Conservation (phyloP, 2,888 invertebrate genomes). For the Podabrus alpinus region DNA sequence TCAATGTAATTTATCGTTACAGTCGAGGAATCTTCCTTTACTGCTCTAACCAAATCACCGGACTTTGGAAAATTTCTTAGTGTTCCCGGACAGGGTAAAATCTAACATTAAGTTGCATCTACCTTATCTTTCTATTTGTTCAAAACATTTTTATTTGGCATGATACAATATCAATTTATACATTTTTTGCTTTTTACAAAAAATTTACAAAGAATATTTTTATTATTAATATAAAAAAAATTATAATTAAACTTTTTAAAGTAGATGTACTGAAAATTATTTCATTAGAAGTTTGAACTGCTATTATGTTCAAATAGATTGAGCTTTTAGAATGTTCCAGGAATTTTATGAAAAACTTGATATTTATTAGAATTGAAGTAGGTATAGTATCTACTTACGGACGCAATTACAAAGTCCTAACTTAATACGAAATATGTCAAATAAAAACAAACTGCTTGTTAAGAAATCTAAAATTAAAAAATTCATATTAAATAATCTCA, state of each 20-base stretch:
- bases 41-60: conserved; percentile 45
- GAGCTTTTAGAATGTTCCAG: background rate
- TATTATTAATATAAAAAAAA: too few relatives aligned
- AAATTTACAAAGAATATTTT: background rate
- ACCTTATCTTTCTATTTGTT: background rate
- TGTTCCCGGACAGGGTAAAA: conserved; percentile 55
- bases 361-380: background rate
- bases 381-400: too few relatives aligned
- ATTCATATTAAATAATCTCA: background rate
- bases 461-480: background rate
- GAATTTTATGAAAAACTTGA: background rate
- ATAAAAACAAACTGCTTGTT: background rate
- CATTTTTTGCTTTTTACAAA: background rate
- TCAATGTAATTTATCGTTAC: conserved; percentile 38
- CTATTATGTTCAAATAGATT: background rate
- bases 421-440: background rate
- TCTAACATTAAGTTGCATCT: background rate
- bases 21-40: conserved; percentile 52
- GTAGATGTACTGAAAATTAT: background rate
- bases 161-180: background rate
- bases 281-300: background rate
- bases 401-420: too few relatives aligned
- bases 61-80: conserved; percentile 57
- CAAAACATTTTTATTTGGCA: background rate
- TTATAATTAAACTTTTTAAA: background rate